phyloP scores from a whole-genome alignment of 2,888 invertebrate genomes.

The Trachelus stipa region DNA sequence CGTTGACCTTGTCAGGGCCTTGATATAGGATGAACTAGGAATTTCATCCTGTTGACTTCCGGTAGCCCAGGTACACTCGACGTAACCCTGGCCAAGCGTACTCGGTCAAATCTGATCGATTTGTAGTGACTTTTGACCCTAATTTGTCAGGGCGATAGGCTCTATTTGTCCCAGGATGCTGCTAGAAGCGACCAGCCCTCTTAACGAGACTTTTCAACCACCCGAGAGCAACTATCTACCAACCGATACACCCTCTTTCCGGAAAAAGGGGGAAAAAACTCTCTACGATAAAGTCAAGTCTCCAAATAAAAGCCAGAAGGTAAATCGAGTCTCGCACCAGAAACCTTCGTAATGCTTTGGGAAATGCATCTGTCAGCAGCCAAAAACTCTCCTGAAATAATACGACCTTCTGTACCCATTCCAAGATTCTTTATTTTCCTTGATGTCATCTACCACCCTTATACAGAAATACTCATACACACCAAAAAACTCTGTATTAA shows the following conservation, averaged over 20 bases:
- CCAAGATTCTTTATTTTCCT: conserved; percentile 27
- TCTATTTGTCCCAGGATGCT: not conserved
- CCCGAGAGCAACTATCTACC: not conserved
- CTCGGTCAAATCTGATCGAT: conserved; percentile 4
- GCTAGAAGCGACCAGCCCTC: not conserved
- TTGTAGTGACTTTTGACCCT: conserved; percentile 5
- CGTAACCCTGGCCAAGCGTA: not conserved
- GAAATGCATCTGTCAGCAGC: conserved; percentile 54
- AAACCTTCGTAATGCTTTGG: conserved; percentile 48
- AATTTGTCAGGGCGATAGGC: conserved; percentile 1
- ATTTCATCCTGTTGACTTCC: too few relatives aligned
- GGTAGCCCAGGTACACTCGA: not conserved
- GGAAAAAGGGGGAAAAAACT: not conserved
- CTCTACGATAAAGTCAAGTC: not conserved
- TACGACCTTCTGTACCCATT: conserved; percentile 36
- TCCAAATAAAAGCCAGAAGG: conserved; percentile 38
- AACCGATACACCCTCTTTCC: not conserved
- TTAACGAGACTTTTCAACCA: not conserved
- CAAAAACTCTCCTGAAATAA: conserved; percentile 51
- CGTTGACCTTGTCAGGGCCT: conserved; percentile 8
- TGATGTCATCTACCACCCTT: conserved; percentile 31
- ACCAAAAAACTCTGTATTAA: conserved; percentile 17
- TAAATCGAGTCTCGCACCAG: conserved; percentile 23
- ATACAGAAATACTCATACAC: conserved; percentile 22
- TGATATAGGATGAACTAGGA: too few relatives aligned